Conservation (phyloP, 2,113 vertebrate species). For the Pachyramphus minor region DNA sequence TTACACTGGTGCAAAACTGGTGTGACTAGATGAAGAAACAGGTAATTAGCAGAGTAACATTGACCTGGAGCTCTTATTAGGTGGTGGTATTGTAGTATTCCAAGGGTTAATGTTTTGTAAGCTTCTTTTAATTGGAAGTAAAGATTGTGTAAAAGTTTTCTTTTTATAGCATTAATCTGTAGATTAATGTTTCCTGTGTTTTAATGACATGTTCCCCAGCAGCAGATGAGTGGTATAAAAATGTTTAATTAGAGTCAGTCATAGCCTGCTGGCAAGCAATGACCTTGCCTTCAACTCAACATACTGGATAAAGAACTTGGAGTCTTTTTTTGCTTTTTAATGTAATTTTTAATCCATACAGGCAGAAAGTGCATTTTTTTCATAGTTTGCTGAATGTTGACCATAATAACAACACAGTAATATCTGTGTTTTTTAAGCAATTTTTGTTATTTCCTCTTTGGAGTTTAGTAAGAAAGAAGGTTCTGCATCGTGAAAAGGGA, state of each 20-base stretch:
- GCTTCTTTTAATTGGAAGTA: slow-evolving; percentile 42
- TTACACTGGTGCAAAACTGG: neutral
- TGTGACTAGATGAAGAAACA: neutral
- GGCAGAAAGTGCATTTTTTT: neutral
- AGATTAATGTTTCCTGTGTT: slow-evolving; percentile 69
- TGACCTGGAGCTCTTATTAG: neutral
- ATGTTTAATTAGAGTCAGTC: slow-evolving; percentile 67
- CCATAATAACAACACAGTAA: neutral
- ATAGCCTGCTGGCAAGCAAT: slow-evolving; percentile 62
- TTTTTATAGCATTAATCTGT: slow-evolving; percentile 59
- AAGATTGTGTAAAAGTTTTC: slow-evolving; percentile 57
- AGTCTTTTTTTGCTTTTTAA: neutral
- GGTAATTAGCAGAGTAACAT: neutral
- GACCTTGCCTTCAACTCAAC: slow-evolving; percentile 70
- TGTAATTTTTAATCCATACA: neutral
- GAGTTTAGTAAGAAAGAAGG: neutral
- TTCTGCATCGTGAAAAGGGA: neutral
- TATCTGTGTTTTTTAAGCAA: neutral
- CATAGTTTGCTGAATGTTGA: neutral
- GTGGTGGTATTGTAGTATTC: neutral
- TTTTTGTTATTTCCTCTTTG: neutral
- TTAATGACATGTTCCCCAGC: slow-evolving; percentile 52
- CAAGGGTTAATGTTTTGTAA: slow-evolving; percentile 55
- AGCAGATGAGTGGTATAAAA: slow-evolving; percentile 64
- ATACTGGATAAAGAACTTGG: neutral